Evolutionary conservation across 2,888 invertebrate species (phyloP), one percentile per base, ranked within the genome.

Genomic region (Conus canariensis): DNA sequence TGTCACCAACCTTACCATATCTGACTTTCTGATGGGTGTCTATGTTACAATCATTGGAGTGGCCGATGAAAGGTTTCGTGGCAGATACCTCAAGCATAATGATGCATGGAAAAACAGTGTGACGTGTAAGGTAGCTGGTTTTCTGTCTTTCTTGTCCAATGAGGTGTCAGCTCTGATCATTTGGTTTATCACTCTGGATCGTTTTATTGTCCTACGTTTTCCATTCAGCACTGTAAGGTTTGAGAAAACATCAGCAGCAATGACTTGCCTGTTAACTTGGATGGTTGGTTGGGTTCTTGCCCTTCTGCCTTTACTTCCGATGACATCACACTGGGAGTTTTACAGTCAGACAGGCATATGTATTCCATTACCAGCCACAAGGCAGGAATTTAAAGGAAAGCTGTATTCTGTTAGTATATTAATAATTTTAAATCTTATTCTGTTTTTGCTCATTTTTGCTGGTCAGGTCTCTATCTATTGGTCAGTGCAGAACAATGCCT

Each of bases 161-260:
- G 82, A 83, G 22, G 82, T 83, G 56, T 83, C 82, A 19, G 56
- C 82, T 83, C n/a, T 83, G 2, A 58, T 83, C 56, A 83, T 83
- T 22, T 56, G 82, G 56, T 22, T 83, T 6, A 83, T 83, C 82
- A 83, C 82, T 9, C 7, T 83, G 16, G 82, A 83, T 58, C 82
- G 82, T 19, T 97, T 97, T 93, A 96, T 97, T 92, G 97, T 97
- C 0, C 97, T 97, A 74, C 97, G 97, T n/a, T 96, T 97, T 91
- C 97, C 97, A 22, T 95, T 97, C 87, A 97, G 91, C 30, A 88
- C 90, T 22, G 67, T 92, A 12, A 88, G 90, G 16, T 93, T 96
- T 64, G 94, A 93, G 10, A 85, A 92, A 14, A 92, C 92, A 30
- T 92, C 90, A 8, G 94, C 95, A 7, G 92, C 94, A 25, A 89